These are phyloP conservation scores for Dermochelys coriacea DNA, from an alignment of 2,797 vertebrate genomes.

Conservation along the genomic window DNA sequence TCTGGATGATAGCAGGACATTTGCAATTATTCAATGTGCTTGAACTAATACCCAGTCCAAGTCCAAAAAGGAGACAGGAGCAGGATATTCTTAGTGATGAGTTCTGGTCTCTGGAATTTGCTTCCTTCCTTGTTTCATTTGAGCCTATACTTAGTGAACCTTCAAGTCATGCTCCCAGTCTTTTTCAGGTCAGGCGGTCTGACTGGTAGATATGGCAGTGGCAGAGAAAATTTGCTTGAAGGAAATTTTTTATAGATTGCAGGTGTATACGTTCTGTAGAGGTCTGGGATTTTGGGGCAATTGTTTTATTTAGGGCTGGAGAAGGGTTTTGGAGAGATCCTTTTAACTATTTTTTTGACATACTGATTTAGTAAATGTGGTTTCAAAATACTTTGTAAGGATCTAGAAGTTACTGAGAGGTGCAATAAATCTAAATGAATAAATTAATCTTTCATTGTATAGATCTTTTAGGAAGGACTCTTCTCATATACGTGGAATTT, in stretches of 20 bases:
- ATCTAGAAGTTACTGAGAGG: neutral
- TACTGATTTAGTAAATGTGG: neutral
- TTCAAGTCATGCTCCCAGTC: neutral
- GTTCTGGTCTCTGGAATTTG: neutral
- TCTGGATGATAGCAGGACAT: neutral
- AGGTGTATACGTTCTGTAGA: neutral
- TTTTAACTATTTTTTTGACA: neutral
- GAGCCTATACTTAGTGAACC: constrained; percentile 8
- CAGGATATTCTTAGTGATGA: neutral
- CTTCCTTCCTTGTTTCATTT: neutral
- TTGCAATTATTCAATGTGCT: neutral
- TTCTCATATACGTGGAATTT: neutral
- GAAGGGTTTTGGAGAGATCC: neutral
- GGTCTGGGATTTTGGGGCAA: neutral
- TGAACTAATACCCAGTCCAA: constrained; percentile 6
- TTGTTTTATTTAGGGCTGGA: neutral
- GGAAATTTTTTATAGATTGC: neutral
- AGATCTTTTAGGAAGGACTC: neutral
- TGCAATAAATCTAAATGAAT: neutral
- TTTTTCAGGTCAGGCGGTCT: neutral
- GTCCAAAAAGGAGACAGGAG: constrained; percentile 5
- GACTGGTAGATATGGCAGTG: neutral
- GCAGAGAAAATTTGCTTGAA: neutral
- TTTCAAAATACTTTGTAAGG: neutral
- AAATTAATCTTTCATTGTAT: neutral